Percentiles rank a stretch among this genome's conserved stretches.
Conservation (phyloP, 2,888 invertebrate genomes). For the Odontocolon sp. region DNA sequence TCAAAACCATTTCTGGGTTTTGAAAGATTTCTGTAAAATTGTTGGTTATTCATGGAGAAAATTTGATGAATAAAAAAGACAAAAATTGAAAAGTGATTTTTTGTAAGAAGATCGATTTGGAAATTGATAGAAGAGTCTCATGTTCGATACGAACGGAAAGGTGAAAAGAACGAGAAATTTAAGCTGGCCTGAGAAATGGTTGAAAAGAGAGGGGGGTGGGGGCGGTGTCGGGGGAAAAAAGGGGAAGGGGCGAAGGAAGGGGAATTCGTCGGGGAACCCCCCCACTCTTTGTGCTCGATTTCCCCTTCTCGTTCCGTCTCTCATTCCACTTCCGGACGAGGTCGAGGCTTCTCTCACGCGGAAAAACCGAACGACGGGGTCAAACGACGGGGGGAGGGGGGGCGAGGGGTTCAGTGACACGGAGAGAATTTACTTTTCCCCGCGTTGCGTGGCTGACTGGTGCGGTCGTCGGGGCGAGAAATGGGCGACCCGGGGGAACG, state of each 20-base stretch:
- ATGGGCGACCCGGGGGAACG: constrained; percentile 21
- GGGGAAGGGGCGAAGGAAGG: constrained; percentile 45
- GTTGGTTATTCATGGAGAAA: too few species aligned
- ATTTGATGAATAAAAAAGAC: too few species aligned
- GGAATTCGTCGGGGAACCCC: constrained; percentile 47
- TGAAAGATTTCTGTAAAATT: too few species aligned
- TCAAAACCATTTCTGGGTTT: too few species aligned
- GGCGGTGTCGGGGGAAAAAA: constrained; percentile 53
- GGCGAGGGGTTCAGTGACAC: constrained; percentile 77
- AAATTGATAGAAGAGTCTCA: too few species aligned
- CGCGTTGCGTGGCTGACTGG: constrained; percentile 52
- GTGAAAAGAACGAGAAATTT: not conserved
- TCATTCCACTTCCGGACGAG: constrained; percentile 73
- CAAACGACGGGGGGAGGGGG: constrained; percentile 76
- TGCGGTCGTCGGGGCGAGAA: constrained; percentile 55
- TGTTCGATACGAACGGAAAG: too few species aligned
- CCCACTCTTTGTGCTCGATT: constrained; percentile 30
- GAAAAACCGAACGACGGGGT: constrained; percentile 78
- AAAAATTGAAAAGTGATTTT: too few species aligned
- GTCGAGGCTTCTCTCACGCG: constrained; percentile 75
- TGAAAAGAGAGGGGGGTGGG: constrained; percentile 47
- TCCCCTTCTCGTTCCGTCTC: constrained; percentile 37
- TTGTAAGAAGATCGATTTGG: too few species aligned
- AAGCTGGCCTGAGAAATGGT: constrained; percentile 52
- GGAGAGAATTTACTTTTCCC: constrained; percentile 76